phyloP scores from a whole-genome alignment of 2,113 vertebrate species.

The Forbesichthys papilliferus region DNA sequence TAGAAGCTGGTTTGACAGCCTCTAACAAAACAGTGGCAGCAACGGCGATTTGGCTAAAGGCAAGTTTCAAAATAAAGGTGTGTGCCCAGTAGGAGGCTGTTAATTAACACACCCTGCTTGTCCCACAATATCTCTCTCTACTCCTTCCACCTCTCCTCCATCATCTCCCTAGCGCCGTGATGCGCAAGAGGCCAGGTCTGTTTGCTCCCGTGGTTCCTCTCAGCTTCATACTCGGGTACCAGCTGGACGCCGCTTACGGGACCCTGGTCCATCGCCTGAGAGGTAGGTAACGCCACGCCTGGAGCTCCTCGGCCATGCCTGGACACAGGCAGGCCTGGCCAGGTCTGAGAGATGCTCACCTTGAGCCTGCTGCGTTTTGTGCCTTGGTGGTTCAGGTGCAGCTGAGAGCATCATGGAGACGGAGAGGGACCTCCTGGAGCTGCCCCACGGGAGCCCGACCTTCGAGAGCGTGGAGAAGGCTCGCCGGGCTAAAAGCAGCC shows the following conservation, averaged over 20 bases:
- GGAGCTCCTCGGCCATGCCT: neutral
- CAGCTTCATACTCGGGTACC: conserved; percentile 83
- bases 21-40: no score
- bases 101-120: neutral
- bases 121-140: neutral
- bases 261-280: conserved; percentile 83
- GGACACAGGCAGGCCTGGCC: neutral
- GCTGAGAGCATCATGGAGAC: conserved; percentile 83
- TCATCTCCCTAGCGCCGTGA: conserved; percentile 76
- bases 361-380: neutral
- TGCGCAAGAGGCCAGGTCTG: conserved; percentile 75
- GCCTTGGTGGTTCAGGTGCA: conserved; percentile 72
- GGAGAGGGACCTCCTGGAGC: conserved; percentile 70
- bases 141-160: neutral
- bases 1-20: no score
- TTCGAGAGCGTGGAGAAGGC: conserved; percentile 86
- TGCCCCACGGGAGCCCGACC: conserved; percentile 80
- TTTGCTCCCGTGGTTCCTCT: conserved; percentile 82
- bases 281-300: conserved; percentile 64
- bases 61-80: no score
- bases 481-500: conserved; percentile 75
- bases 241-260: conserved; percentile 86
- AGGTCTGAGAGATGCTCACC: neutral
- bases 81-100: no score
- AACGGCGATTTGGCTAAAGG: no score